Percentiles rank a stretch among this genome's conserved stretches.
Conservation (phyloP, 1,140 invertebrate genomes). For the Elymnias hypermnestra region DNA sequence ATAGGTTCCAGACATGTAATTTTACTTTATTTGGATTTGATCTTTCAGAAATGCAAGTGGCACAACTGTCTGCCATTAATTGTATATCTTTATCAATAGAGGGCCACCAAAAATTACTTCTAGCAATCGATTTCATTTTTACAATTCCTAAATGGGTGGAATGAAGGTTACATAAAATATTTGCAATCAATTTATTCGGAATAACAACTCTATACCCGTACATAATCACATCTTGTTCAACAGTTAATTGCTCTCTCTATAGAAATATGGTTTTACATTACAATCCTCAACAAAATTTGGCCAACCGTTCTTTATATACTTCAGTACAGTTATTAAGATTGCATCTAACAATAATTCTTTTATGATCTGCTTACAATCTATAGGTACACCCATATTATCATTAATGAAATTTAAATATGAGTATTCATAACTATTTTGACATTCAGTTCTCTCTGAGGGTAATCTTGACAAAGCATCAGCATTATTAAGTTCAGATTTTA, state of each 20-base stretch:
- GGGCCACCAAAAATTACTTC: no score
- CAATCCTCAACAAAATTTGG: not conserved
- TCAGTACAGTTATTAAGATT: not conserved
- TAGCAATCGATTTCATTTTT: not conserved
- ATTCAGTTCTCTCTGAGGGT: not conserved
- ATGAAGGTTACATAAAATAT: not conserved
- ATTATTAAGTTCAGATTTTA: slow-evolving; percentile 4
- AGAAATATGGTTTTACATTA: not conserved
- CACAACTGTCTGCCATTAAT: not conserved
- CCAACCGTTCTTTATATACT: not conserved
- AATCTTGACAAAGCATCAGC: slow-evolving; percentile 9
- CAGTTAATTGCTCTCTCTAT: not conserved
- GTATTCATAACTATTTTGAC: not conserved
- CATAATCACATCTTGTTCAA: not conserved
- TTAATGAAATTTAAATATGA: no score
- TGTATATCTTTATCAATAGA: not conserved
- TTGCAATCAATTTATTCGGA: not conserved
- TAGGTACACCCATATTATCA: not conserved
- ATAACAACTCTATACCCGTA: not conserved
- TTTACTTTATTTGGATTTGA: no score
- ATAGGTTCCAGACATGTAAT: no score
- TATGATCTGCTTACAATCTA: not conserved
- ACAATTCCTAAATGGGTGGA: not conserved
- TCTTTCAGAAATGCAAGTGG: not conserved
- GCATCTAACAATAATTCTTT: not conserved